Percentiles rank a stretch among this genome's conserved stretches.
Conservation (phyloP, 2,888 invertebrate species). For the Mylabris sibirica region DNA sequence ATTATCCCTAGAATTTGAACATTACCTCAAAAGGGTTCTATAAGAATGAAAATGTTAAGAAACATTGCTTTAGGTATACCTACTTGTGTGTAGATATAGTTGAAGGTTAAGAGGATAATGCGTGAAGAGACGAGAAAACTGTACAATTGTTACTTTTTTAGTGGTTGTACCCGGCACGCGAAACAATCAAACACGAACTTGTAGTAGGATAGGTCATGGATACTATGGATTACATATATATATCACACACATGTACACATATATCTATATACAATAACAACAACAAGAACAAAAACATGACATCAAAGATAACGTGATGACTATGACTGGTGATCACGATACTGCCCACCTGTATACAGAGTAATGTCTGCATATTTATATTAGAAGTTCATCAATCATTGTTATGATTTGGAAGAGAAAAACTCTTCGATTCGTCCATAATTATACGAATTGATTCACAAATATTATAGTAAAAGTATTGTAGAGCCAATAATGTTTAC, state of each 20-base stretch:
- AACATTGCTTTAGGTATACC: too few species aligned
- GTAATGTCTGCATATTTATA: constrained; percentile 14
- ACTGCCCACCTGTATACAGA: constrained; percentile 20
- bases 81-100: constrained; percentile 13
- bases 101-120: constrained; percentile 31
- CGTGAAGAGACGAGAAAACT: constrained; percentile 22
- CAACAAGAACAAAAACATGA: constrained; percentile 27
- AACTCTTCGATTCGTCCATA: neutral
- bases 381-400: constrained; percentile 14
- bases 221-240: constrained; percentile 39
- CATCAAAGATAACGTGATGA: constrained; percentile 42
- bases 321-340: constrained; percentile 43
- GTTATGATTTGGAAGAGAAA: neutral
- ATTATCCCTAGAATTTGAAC: too few species aligned
- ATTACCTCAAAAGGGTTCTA: too few species aligned
- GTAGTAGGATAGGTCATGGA: constrained; percentile 41
- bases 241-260: constrained; percentile 29
- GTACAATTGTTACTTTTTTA: constrained; percentile 25
- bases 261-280: neutral
- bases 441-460: neutral
- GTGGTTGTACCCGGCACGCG: constrained; percentile 42
- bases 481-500: neutral
- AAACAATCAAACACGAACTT: constrained; percentile 42
- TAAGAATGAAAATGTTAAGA: too few species aligned
- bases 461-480: too few species aligned